Evolutionary conservation across 1,140 invertebrate genomes (phyloP).

Genomic region (Bombyx mandarina): DNA sequence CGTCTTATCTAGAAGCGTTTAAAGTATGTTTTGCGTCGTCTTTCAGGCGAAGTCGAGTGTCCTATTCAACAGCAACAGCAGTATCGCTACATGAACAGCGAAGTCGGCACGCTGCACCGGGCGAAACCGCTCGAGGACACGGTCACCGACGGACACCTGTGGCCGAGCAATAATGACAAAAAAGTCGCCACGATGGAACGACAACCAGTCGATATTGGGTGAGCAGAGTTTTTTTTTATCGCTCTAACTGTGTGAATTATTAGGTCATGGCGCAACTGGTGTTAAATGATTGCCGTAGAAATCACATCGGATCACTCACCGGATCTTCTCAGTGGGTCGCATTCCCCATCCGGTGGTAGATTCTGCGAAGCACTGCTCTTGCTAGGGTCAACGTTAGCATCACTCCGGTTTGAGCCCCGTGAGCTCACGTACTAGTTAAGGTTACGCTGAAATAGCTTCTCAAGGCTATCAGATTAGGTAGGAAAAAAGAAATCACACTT

Average conservation of each 20-base stretch:
- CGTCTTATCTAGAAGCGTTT: no score
- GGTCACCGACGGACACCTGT: slow-evolving; percentile 57
- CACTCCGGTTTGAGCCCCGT: no score
- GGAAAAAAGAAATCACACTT: neutral
- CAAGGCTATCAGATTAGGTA: neutral
- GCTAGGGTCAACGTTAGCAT: no score
- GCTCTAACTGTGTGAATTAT: neutral
- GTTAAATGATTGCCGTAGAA: neutral
- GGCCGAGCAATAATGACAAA: slow-evolving; percentile 87
- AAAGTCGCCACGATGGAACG: slow-evolving; percentile 77
- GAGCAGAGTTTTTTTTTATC: slow-evolving; percentile 47
- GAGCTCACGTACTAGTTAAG: no score
- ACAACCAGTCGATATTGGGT: slow-evolving; percentile 90
- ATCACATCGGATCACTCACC: neutral
- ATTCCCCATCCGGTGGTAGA: no score
- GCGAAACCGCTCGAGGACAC: slow-evolving; percentile 55
- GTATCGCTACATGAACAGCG: slow-evolving; percentile 87
- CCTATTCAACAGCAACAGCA: slow-evolving; percentile 80
- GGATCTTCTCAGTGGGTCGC: no score
- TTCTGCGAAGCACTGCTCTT: no score
- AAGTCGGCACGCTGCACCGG: slow-evolving; percentile 55
- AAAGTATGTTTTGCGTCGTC: neutral
- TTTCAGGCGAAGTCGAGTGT: slow-evolving; percentile 78
- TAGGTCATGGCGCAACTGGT: no score
- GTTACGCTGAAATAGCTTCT: no score